Evolutionary conservation across 2,888 invertebrate species (phyloP), one percentile per base, ranked within the genome.

Genomic region (Punctoribates punctum): DNA sequence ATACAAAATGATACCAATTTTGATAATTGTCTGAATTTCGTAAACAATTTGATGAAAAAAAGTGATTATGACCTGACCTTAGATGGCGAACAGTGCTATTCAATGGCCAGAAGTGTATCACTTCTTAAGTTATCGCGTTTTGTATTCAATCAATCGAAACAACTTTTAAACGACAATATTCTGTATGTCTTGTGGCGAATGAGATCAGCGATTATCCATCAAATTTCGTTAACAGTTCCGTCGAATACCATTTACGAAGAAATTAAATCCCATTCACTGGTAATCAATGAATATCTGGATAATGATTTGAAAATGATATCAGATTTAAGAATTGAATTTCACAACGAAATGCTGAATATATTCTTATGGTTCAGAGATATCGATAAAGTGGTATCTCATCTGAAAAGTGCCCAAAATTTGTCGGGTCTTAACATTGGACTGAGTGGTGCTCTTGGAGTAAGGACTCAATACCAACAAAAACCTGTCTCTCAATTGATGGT

Each of bases 401-500:
- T 95, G 75, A 84, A 86, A 8, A 85, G 85, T 67, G 90, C 92
- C 0, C 86, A 87, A 79, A 85, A 88, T 62, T 83, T 88, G 57
- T 86, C 91, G 38, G 88, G 89, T 6, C 83, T 96, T 60, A 87
- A 88, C 65, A 84, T 93, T 60, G 87, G 89, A 80, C 86, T 94
- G 5, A 88, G 88, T 86, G 93, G 94, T 80, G 88, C 91, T 48
- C 85, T 97, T 80, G 97, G 97, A 0, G 91, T 92, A 83, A 88
- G 97, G 78, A 98, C 98, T 11, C 91, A 90, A 81, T 94, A 89
- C 83, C 98, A 99, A 83, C 88, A 90, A 80, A 89, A 89, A 62
- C 88, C 90, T 46, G 84, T 94, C 70, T 89, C 98, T 0, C 98
- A 97, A 82, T 86, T 98, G 20, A 88, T 90, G 54, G 83, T 96